Evolutionary conservation across 2,797 vertebrate species (phyloP).

Genomic region (Yasuhikotakia modesta): DNA sequence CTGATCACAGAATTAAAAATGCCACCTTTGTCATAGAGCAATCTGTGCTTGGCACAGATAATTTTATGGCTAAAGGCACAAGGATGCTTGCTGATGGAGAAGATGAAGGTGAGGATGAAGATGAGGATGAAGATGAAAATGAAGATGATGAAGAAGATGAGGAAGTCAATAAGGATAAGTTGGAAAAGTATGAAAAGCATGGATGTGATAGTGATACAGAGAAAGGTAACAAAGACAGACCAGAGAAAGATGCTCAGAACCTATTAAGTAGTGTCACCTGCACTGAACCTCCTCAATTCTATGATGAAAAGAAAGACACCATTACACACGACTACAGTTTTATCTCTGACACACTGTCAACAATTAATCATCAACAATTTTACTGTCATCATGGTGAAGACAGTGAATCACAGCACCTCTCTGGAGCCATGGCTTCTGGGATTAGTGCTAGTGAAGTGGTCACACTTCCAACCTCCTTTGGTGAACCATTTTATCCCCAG

Average conservation of each 20-base stretch:
- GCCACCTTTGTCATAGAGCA: constrained; percentile 44
- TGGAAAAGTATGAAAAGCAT: constrained; percentile 71
- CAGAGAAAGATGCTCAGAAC: constrained; percentile 83
- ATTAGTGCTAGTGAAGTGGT: constrained; percentile 81
- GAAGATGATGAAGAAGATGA: too few relatives aligned
- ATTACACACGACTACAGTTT: constrained; percentile 61
- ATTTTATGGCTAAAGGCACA: constrained; percentile 70
- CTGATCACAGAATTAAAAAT: constrained; percentile 63
- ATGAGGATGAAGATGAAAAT: constrained; percentile 73
- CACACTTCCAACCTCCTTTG: constrained; percentile 93
- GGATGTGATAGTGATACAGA: constrained; percentile 83
- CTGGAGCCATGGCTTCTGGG: constrained; percentile 72
- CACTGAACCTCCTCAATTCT: constrained; percentile 64
- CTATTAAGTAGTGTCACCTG: constrained; percentile 62
- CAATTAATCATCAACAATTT: constrained; percentile 37
- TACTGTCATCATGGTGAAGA: constrained; percentile 64
- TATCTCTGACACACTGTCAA: constrained; percentile 67
- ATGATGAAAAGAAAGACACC: constrained; percentile 53
- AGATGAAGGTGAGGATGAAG: constrained; percentile 73
- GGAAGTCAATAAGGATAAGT: constrained; percentile 70
- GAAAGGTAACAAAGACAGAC: constrained; percentile 88
- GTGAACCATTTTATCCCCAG: constrained; percentile 91
- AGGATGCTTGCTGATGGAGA: constrained; percentile 78
- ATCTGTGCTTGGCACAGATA: constrained; percentile 68
- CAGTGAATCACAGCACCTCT: constrained; percentile 69